These are phyloP conservation scores for Chaetogeoica ovagalla DNA, from an alignment of 2,888 invertebrate species.

Conservation along the genomic window DNA sequence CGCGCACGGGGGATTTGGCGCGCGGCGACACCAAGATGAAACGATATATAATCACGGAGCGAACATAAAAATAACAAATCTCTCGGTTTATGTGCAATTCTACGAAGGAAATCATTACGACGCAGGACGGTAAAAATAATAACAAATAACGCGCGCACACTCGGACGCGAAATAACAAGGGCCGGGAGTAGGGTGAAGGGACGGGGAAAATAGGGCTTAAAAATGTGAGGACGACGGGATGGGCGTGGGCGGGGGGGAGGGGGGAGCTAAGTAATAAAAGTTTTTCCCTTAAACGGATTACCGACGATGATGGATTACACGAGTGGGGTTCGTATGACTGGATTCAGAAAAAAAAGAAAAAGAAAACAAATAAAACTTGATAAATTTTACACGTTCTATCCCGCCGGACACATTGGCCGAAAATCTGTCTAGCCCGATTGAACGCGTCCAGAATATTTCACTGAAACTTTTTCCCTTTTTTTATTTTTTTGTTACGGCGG, in stretches of 20 bases:
- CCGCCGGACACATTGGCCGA: constrained; percentile 16
- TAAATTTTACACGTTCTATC: constrained; percentile 49
- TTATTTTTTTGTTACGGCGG: background rate
- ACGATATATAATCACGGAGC: constrained; percentile 45
- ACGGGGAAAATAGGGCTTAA: constrained; percentile 43
- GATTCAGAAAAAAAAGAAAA: constrained; percentile 4
- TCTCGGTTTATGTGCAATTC: constrained; percentile 34
- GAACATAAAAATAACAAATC: constrained; percentile 51
- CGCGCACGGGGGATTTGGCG: constrained; percentile 8
- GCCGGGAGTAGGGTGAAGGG: background rate
- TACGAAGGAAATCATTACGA: constrained; percentile 38
- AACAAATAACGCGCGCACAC: constrained; percentile 43
- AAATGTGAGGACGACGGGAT: constrained; percentile 45
- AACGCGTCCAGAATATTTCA: constrained; percentile 37
- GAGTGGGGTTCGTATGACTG: constrained; percentile 13
- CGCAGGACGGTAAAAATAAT: constrained; percentile 46
- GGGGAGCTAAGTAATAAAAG: constrained; percentile 54
- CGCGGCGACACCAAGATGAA: constrained; percentile 30
- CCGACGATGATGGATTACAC: constrained; percentile 50
- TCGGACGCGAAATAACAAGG: constrained; percentile 31
- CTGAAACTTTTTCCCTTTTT: constrained; percentile 17
- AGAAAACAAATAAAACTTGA: constrained; percentile 49
- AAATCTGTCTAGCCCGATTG: constrained; percentile 34
- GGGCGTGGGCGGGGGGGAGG: constrained; percentile 26
- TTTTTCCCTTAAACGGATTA: constrained; percentile 51